These are phyloP conservation scores for Automeris io DNA, from an alignment of 2,888 invertebrate genomes.

Conservation along the genomic window DNA sequence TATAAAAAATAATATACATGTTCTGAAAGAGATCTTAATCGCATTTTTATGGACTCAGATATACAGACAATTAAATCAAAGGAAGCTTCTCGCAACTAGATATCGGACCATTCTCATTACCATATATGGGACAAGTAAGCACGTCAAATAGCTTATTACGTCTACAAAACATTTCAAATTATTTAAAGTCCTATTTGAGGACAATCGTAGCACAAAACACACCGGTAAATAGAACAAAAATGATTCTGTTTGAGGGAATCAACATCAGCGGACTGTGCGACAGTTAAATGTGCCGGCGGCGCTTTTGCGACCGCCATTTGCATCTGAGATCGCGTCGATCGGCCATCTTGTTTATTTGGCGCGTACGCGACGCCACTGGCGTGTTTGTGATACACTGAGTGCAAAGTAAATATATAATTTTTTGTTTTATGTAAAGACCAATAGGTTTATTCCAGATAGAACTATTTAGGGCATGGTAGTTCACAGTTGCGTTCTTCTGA, in stretches of 20 bases:
- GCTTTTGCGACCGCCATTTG: conserved; percentile 65
- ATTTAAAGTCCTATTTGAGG: conserved; percentile 27
- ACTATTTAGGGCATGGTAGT: too few relatives aligned
- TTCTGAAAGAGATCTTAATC: too few relatives aligned
- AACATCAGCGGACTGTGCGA: conserved; percentile 47
- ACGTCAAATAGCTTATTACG: background rate
- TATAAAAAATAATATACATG: too few relatives aligned
- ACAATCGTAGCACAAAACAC: conserved; percentile 28
- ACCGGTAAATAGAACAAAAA: conserved; percentile 66
- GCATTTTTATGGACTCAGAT: too few relatives aligned
- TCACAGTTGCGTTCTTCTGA: too few relatives aligned
- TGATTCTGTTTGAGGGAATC: conserved; percentile 34
- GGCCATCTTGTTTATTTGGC: conserved; percentile 57
- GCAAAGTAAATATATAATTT: background rate
- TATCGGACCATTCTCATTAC: background rate
- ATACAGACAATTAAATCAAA: background rate
- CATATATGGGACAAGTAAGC: background rate
- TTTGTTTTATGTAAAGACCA: background rate
- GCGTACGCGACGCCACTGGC: conserved; percentile 27
- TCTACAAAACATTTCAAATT: conserved; percentile 19
- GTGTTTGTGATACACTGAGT: conserved; percentile 20
- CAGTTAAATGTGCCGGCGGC: conserved; percentile 70
- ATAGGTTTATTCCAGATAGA: background rate
- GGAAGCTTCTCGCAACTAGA: background rate
- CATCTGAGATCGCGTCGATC: conserved; percentile 67